A percentile compares a stretch with the other conserved stretches of the same genome.
Conservation (phyloP, 30 jellyfish, hydroid and myxozoan species). For the Pseudorhiza aurosa region DNA sequence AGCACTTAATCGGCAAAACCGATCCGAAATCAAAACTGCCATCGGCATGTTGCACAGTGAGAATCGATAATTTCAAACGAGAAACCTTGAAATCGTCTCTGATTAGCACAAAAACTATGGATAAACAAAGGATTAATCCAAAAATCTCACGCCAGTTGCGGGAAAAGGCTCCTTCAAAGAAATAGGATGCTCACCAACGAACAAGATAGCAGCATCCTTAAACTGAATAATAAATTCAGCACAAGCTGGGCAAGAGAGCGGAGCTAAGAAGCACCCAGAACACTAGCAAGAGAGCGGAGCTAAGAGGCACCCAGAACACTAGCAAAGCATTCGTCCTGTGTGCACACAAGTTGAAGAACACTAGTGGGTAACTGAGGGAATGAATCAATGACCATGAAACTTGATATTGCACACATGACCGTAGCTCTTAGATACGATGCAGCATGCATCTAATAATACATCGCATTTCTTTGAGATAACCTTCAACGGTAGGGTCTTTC, state of each 20-base stretch:
- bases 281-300: no score
- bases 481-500: background rate
- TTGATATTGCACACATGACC: background rate
- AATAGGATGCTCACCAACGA: background rate
- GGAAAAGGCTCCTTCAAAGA: background rate
- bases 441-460: background rate
- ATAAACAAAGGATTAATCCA: background rate
- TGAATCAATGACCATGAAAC: background rate
- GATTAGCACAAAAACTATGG: background rate
- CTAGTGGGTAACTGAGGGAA: background rate
- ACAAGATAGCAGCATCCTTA: background rate
- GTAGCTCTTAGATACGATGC: background rate
- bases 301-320: no score
- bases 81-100: background rate
- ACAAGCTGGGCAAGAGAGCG: background rate
- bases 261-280: no score
- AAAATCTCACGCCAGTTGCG: background rate
- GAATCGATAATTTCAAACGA: slow-evolving; percentile 5
- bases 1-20: background rate
- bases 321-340: no score
- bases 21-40: background rate
- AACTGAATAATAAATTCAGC: background rate
- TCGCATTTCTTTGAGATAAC: background rate
- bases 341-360: background rate
- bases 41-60: slow-evolving; percentile 14